These are phyloP conservation scores for Pardosa pseudoannulata DNA, from an alignment of 2,888 invertebrate species.

Conservation along the genomic window DNA sequence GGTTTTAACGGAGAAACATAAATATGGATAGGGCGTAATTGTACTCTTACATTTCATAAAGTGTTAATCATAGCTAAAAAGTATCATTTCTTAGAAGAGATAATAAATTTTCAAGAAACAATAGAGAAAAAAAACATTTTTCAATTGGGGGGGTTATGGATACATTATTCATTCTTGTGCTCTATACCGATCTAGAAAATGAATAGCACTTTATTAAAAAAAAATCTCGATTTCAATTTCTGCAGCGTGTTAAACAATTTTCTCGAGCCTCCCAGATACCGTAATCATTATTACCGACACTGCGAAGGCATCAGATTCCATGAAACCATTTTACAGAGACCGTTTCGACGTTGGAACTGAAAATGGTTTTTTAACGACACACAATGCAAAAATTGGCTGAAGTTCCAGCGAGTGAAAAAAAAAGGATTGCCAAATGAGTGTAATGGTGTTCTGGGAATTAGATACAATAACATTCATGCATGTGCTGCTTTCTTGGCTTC, in stretches of 20 bases:
- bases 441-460: neutral
- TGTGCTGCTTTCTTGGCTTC: no score
- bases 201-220: neutral
- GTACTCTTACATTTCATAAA: no score
- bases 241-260: neutral
- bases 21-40: no score
- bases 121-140: no score
- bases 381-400: neutral
- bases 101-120: no score
- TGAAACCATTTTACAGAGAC: neutral
- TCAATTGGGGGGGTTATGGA: no score
- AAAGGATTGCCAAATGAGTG: neutral
- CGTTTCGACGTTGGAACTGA: neutral
- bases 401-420: neutral
- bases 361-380: constrained; percentile 3
- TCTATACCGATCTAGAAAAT: neutral
- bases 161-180: no score
- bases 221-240: neutral
- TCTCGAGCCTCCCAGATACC: neutral
- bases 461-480: neutral
- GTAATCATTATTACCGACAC: neutral
- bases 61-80: no score
- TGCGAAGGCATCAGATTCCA: neutral
- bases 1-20: no score
- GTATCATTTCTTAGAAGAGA: no score